A percentile compares a stretch with the other conserved stretches of the same genome.
These are phyloP conservation scores for Caenorhabditis afra DNA, from an alignment of 2,888 invertebrate species.

Conservation along the genomic window DNA sequence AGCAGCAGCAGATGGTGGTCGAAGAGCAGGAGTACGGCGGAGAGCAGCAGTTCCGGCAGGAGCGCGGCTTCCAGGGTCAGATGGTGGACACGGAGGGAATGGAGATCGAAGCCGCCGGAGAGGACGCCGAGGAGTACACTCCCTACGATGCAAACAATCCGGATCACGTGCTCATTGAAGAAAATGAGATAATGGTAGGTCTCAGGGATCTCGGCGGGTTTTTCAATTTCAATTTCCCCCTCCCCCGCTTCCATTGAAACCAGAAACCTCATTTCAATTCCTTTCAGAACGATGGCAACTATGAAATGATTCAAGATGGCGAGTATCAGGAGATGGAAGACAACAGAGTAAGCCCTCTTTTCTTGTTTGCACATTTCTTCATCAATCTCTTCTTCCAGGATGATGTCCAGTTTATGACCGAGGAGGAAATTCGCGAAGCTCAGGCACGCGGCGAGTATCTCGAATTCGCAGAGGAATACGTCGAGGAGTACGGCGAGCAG, in stretches of 20 bases:
- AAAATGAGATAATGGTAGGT: slow-evolving; percentile 33
- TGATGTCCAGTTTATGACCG: slow-evolving; percentile 57
- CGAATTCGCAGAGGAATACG: slow-evolving; percentile 39
- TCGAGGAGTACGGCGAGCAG: slow-evolving; percentile 23
- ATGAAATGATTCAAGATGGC: slow-evolving; percentile 48
- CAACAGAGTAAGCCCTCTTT: slow-evolving; percentile 17
- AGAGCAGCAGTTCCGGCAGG: slow-evolving; percentile 10
- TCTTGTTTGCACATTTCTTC: neutral
- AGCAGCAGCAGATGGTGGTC: neutral
- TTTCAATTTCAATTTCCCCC: too few relatives aligned
- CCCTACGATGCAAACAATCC: slow-evolving; percentile 44
- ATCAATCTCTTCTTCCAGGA: slow-evolving; percentile 11
- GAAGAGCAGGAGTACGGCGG: slow-evolving; percentile 6
- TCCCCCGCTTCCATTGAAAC: too few relatives aligned
- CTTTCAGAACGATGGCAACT: slow-evolving; percentile 48
- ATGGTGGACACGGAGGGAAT: slow-evolving; percentile 16
- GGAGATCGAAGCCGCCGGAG: slow-evolving; percentile 6
- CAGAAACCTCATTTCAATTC: neutral
- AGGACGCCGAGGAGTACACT: slow-evolving; percentile 4
- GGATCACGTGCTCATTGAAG: slow-evolving; percentile 45
- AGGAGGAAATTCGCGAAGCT: slow-evolving; percentile 57
- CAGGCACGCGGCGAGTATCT: slow-evolving; percentile 51
- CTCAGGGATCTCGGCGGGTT: neutral
- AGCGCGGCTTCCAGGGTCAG: slow-evolving; percentile 17
- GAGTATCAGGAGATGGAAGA: slow-evolving; percentile 44